Evolutionary conservation across 2,888 invertebrate genomes (phyloP).

Genomic region (Lissonota sp.): DNA sequence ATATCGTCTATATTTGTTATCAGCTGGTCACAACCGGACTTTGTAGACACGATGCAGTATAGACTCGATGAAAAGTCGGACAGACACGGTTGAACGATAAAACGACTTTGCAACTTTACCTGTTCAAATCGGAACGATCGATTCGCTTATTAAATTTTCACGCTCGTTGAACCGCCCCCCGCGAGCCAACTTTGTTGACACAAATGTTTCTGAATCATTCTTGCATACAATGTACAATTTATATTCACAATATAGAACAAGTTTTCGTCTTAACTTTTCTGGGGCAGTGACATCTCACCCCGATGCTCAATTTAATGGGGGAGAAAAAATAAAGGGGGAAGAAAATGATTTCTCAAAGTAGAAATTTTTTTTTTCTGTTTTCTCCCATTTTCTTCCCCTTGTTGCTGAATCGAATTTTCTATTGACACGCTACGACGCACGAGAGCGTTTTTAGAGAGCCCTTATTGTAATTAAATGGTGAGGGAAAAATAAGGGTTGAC

Average conservation of each 20-base stretch:
- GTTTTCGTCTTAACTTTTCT: not conserved
- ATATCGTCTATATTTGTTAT: slow-evolving; percentile 1
- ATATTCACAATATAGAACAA: slow-evolving; percentile 1
- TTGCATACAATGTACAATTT: not conserved
- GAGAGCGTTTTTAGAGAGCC: too few relatives aligned
- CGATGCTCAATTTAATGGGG: too few relatives aligned
- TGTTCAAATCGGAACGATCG: slow-evolving; percentile 31
- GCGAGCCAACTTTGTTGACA: slow-evolving; percentile 35
- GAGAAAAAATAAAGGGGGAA: too few relatives aligned
- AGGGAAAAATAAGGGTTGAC: too few relatives aligned
- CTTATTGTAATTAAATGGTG: too few relatives aligned
- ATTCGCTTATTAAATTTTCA: slow-evolving; percentile 44
- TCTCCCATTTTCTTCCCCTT: too few relatives aligned
- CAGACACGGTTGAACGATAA: not conserved
- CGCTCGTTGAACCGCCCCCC: slow-evolving; percentile 30
- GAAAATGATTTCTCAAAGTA: too few relatives aligned
- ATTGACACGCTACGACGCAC: too few relatives aligned
- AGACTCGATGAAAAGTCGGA: not conserved
- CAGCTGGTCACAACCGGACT: slow-evolving; percentile 30
- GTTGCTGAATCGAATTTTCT: too few relatives aligned
- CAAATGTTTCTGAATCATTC: not conserved
- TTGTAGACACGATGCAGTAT: not conserved
- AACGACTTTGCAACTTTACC: slow-evolving; percentile 11
- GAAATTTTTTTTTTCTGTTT: too few relatives aligned
- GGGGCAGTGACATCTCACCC: too few relatives aligned